phyloP scores from a whole-genome alignment of 2,797 vertebrate genomes.

The Onychomys arenicola region DNA sequence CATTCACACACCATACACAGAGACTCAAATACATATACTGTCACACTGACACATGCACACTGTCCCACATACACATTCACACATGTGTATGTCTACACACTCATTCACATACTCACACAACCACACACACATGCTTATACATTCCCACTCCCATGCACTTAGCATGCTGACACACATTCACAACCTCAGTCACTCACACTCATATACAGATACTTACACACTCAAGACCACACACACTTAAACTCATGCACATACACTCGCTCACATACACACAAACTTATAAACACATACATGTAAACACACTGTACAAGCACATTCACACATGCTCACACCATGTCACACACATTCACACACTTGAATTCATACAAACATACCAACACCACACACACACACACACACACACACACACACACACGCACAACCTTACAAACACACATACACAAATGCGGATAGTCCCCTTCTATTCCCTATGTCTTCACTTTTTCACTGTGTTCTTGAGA shows the following conservation, averaged over 20 bases:
- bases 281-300: not conserved
- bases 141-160: not conserved
- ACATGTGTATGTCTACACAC: not conserved
- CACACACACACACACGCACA: rapidly evolving
- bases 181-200: not conserved
- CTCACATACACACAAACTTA: not conserved
- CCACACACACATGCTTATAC: not conserved
- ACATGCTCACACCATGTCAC: not conserved
- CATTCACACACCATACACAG: not conserved
- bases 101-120: not conserved
- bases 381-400: not conserved
- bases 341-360: not conserved
- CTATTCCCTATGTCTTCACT: not conserved
- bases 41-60: not conserved
- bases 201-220: not conserved
- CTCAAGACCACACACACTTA: not conserved
- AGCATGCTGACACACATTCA: not conserved
- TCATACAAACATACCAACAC: not conserved
- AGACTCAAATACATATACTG: not conserved
- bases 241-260: not conserved
- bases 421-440: not conserved
- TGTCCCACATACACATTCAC: not conserved
- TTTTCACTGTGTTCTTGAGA: not conserved
- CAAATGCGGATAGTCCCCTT: not conserved
- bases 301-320: not conserved